Evolutionary conservation across 1,140 invertebrate genomes (phyloP), one percentile per base, ranked within the genome.

Genomic region (Drosophila athabasca): DNA sequence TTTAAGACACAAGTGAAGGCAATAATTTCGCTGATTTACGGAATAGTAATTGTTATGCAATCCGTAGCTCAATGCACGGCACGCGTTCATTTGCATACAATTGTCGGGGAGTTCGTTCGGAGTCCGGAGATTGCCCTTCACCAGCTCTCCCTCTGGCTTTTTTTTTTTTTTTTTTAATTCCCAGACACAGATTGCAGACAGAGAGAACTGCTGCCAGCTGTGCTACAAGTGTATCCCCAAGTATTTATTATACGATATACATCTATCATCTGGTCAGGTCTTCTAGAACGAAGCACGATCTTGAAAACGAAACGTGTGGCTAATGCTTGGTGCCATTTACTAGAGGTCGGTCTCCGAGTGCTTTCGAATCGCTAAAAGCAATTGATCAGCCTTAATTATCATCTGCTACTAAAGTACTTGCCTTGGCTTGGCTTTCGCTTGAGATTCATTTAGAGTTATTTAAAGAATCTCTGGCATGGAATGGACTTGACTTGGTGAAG

Each of bases 51-150:
- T 83, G 76, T 83, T 84, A 84, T 84, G 76, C 79, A 83, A 83
- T 83, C 76, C 74, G 55, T 53, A 41, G 19, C 61, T 35, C 66
- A 57, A 52, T 69, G 43, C 51, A 69, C 66, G 19, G 79, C 79
- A 82, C 79, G 79, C 79, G 79, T 83, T 84, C 76, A 83, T 83
- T 83, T 83, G 80, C 79, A 83, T 83, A 83, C 79, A 83, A 83
- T 83, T 60, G 76, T 69, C 22, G 76, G 52, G 68, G 61, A 65
- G 62, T 68, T 60, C 62, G 52, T 49, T 24, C 41, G 41, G 48
- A 54, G 15, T 44, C 53, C 17, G 48, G 54, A 41, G 19, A 13
- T 35, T 69, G 65, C 73, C 76, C 62, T 73, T 67, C 76, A 62
- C 72, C 54, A 76, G 55, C 71, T 52, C 48, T 66, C 67, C 52